Conservation (phyloP, 2,113 vertebrate genomes). For the Hemiprocne comata region DNA sequence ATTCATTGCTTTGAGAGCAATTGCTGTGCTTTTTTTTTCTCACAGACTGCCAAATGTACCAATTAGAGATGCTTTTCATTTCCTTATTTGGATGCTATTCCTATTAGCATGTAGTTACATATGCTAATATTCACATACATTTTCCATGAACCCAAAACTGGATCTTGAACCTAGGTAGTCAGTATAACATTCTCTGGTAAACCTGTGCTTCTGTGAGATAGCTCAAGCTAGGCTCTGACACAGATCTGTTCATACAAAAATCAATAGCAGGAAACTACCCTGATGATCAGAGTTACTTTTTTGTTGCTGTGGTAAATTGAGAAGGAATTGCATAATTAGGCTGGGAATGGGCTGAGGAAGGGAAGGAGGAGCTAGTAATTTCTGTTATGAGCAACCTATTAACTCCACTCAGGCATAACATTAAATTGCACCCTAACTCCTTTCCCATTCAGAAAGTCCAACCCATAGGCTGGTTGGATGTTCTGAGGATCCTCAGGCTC, state of each 20-base stretch:
- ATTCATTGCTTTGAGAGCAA: not conserved
- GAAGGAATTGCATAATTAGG: not conserved
- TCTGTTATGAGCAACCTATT: not conserved
- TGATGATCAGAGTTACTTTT: not conserved
- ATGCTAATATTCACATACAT: rapidly evolving
- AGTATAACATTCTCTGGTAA: not conserved
- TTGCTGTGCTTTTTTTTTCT: not conserved
- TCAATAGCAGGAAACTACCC: not conserved
- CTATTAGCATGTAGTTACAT: not conserved
- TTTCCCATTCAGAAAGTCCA: not conserved
- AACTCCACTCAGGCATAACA: not conserved
- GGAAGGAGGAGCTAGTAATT: not conserved
- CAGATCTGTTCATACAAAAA: not conserved
- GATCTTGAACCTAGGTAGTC: not conserved
- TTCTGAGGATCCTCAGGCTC: not conserved
- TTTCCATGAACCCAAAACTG: not conserved
- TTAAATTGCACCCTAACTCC: not conserved
- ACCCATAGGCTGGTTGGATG: not conserved
- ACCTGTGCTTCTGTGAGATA: not conserved
- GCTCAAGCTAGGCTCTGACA: not conserved
- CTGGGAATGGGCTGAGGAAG: not conserved
- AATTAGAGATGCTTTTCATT: not conserved
- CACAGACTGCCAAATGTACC: not conserved
- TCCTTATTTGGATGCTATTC: not conserved
- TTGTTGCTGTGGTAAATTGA: not conserved